Base-by-base conservation (phyloP, 2,888 invertebrate genomes). In the Andrena trimmerana region DNA sequence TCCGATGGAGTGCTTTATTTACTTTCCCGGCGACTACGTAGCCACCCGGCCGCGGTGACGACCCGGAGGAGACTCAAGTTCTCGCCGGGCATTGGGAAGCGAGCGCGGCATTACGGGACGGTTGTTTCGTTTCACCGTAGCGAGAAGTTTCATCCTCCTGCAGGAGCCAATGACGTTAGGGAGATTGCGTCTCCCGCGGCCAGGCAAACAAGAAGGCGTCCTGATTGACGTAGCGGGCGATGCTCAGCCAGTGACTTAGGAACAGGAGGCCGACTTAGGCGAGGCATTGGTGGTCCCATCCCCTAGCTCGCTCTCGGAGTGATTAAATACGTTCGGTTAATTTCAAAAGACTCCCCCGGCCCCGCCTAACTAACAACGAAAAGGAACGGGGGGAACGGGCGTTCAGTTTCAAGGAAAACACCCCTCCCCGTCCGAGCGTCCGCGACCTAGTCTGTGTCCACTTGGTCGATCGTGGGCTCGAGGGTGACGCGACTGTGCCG, bases 291-390 rank as follows among this genome's bases (percentile, higher is more conserved):
- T 24, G 20, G 54, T 54, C n/a, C 54, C 54, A 54, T 24, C 57
- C 57, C 57, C 10, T 54, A 54, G 1, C 24, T 24, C 10, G 6
- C 60, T 78, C 67, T 36, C 60, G 50, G 42, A 20, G 8, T 59
- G 68, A 80, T 80, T 76, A 85, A 77, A 77, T 65, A 77, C 65
- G 33, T 48, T 33, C 74, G 54, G 31, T 50, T 81, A 67, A 78
- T 36, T 57, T 68, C 36, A 10, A 74, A 63, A 54, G 59, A 63
- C 42, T 52, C 27, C 5, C 10, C 20, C 4, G 42, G 16, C 5
- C 10, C 27, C 27, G 33, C 7, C 27, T 59, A 57, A 33, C 50
- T 54, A 16, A 29, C 4, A 20, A 42, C n/a, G 36, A 29, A 59
- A 52, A 29, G 13, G 54, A 2, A 42, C 31, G 52, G 20, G 57